These are phyloP conservation scores for Drosophila guanche DNA, from an alignment of 1,140 invertebrate species.

Conservation along the genomic window DNA sequence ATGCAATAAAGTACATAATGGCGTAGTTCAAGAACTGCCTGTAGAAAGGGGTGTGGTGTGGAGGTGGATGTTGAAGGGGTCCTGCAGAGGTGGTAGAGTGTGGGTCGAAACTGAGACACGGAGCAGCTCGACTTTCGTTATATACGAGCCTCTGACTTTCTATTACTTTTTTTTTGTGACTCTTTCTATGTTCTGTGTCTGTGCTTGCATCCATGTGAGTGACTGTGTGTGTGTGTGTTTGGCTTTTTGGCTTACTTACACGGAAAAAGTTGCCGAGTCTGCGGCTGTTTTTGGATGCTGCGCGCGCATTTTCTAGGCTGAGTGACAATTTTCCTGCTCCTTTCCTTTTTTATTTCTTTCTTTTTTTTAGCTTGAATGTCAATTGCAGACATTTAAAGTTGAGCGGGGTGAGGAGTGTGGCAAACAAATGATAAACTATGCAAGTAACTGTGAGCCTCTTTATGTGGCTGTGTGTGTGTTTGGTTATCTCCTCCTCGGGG, in stretches of 20 bases:
- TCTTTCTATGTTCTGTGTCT: conserved; percentile 24
- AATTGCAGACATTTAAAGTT: conserved; percentile 82
- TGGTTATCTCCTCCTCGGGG: conserved; percentile 53
- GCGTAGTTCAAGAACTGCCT: conserved; percentile 75
- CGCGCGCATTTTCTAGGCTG: conserved; percentile 76
- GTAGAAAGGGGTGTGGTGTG: background rate
- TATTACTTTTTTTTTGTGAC: conserved; percentile 68
- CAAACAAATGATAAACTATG: conserved; percentile 75
- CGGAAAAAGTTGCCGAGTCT: conserved; percentile 53
- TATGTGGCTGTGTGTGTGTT: conserved; percentile 35
- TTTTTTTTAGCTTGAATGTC: conserved; percentile 66
- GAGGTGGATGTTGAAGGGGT: background rate
- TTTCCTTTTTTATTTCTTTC: conserved; percentile 26
- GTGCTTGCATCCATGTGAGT: conserved; percentile 32
- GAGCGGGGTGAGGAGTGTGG: conserved; percentile 17
- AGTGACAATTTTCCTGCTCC: conserved; percentile 60
- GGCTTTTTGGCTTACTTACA: conserved; percentile 66
- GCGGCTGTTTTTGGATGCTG: conserved; percentile 64
- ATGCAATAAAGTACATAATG: conserved; percentile 81
- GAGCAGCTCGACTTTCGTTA: conserved; percentile 39
- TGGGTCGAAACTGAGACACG: conserved; percentile 26
- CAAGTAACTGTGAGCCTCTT: conserved; percentile 16
- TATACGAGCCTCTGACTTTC: conserved; percentile 59
- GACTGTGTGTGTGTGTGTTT: conserved; percentile 36
- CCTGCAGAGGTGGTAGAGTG: background rate